These are phyloP conservation scores for Megaceryle alcyon DNA, from an alignment of 2,797 vertebrate species.

Conservation along the genomic window DNA sequence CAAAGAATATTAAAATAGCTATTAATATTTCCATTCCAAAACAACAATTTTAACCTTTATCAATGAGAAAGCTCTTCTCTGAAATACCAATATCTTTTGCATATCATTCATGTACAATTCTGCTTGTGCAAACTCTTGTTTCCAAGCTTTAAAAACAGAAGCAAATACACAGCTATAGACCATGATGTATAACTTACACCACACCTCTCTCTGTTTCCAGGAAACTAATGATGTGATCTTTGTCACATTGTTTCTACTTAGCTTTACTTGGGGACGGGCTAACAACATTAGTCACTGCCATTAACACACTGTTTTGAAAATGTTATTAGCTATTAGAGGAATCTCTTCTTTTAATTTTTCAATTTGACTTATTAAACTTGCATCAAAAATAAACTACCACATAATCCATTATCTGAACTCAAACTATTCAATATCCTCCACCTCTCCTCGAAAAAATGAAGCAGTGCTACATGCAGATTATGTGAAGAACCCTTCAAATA, in stretches of 20 bases:
- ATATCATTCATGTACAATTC: background rate
- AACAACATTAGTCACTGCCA: constrained; percentile 79
- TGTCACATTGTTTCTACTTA: constrained; percentile 74
- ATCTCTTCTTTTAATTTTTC: background rate
- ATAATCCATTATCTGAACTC: constrained; percentile 29
- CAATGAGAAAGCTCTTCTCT: background rate
- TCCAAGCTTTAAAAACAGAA: constrained; percentile 34
- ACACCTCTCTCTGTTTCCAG: constrained; percentile 69
- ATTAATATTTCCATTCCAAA: background rate
- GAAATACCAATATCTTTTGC: background rate
- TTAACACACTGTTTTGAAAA: constrained; percentile 73
- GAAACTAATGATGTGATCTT: constrained; percentile 78
- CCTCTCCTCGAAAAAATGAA: background rate
- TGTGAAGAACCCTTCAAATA: background rate
- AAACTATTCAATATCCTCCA: background rate
- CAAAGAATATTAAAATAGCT: background rate
- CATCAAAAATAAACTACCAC: constrained; percentile 36
- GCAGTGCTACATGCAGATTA: background rate
- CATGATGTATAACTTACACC: constrained; percentile 73
- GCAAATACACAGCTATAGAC: constrained; percentile 23
- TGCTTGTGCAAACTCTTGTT: constrained; percentile 16
- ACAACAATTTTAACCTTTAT: background rate
- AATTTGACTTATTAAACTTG: constrained; percentile 39
- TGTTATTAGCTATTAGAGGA: constrained; percentile 65
- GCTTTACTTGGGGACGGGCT: constrained; percentile 76